Evolutionary conservation across 1,140 invertebrate species (phyloP), one percentile per base, ranked within the genome.

Genomic region (Magallana gigas): DNA sequence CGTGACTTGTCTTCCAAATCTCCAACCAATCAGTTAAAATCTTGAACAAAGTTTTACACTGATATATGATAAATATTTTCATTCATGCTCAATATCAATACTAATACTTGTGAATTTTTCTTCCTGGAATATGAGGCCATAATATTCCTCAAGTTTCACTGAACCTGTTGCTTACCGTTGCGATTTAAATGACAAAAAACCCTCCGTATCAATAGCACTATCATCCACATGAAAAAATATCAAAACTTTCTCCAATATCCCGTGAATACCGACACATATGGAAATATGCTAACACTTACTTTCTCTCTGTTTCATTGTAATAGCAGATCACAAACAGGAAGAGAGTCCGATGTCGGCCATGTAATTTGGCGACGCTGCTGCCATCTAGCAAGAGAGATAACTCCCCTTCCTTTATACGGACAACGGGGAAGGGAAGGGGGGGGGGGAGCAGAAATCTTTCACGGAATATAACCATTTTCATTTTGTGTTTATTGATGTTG

Each of bases 311-410:
- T 76, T 76, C 68, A 76, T 76, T 76, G 68, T 29, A 76, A 48
- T 48, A 48, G 18, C 36, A 76, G 68, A 29, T 12, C 23, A 76
- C 11, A 76, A 76, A 76, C 68, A 76, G 68, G 68, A 76, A 76
- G 68, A 76, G 68, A 76, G 23, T 8, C 18, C 16, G 23, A 76
- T 76, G 68, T 76, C 68, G 68, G 68, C 68, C 68, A 76, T 76
- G 68, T 76, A 76, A 76, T 29, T 29, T 76, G 8, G 18, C 68
- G 68, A 76, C 29, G 14, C 18, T 23, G 8, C 11, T 29, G 68
- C 68, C 68, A 76, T 29, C 68, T 76, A 76, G 23, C 8, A 12
- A 11, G 68, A 8, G 7, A 29, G 68, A 76, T 76, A 76, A 76
- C 68, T 76, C 68, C 68, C 5, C 36, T 48, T 48, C 36, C 36